phyloP scores from a whole-genome alignment of 2,888 invertebrate genomes.

The Drosophila mayaguana region DNA sequence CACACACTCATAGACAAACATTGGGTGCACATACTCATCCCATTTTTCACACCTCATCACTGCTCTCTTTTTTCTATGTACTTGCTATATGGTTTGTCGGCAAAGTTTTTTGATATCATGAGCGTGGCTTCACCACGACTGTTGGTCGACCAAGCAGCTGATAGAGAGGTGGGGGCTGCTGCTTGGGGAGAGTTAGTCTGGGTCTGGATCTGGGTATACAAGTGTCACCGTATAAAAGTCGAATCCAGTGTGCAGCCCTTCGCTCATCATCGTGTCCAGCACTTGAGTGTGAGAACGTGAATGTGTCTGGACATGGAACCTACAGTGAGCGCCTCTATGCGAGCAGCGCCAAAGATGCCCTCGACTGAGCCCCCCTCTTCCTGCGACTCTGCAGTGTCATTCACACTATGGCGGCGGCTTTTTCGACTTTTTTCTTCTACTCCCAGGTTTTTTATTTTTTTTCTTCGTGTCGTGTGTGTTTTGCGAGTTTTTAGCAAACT shows the following conservation, averaged over 20 bases:
- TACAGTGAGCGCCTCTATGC: slow-evolving; percentile 11
- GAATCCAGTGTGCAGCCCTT: slow-evolving; percentile 39
- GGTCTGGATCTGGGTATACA: slow-evolving; percentile 35
- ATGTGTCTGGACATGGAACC: slow-evolving; percentile 60
- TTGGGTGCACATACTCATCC: slow-evolving; percentile 25
- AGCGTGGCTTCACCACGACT: slow-evolving; percentile 39
- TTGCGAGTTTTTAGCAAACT: slow-evolving; percentile 76
- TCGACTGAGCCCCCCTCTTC: background rate
- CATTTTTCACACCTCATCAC: slow-evolving; percentile 50
- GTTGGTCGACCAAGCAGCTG: too few relatives aligned
- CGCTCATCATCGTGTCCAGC: slow-evolving; percentile 38
- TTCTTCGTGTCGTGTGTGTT: slow-evolving; percentile 11
- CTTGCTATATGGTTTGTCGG: slow-evolving; percentile 60
- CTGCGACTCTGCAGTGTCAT: slow-evolving; percentile 66
- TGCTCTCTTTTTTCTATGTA: slow-evolving; percentile 21
- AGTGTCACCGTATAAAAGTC: slow-evolving; percentile 77
- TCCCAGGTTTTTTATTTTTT: slow-evolving; percentile 21
- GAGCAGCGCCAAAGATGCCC: slow-evolving; percentile 1
- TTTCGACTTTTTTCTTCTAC: slow-evolving; percentile 30
- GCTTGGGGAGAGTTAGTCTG: background rate
- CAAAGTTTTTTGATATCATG: slow-evolving; percentile 75
- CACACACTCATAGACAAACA: background rate
- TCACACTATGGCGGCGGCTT: slow-evolving; percentile 61
- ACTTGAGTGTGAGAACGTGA: slow-evolving; percentile 60
- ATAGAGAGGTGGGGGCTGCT: background rate